Conservation (phyloP, 1,140 invertebrate species). For the Euschistus heros region DNA sequence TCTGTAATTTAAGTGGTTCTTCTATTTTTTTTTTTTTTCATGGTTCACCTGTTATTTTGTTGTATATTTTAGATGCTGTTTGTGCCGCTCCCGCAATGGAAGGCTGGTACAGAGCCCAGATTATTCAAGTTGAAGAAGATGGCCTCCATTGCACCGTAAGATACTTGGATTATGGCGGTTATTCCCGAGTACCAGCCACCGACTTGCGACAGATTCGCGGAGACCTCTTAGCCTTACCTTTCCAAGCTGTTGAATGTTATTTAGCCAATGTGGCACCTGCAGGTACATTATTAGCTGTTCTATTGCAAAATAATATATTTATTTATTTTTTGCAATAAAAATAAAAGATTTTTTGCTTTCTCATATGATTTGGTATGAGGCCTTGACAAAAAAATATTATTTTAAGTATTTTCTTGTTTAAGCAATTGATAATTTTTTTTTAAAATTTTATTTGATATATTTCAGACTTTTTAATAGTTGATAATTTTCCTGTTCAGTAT, state of each 20-base stretch:
- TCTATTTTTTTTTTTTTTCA: neutral
- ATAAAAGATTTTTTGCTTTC: neutral
- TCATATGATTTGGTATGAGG: no score
- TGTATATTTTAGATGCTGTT: constrained; percentile 53
- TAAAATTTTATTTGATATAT: no score
- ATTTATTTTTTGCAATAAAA: neutral
- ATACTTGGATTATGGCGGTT: constrained; percentile 91
- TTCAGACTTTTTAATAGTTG: no score
- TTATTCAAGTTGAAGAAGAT: constrained; percentile 58
- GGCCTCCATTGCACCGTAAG: constrained; percentile 66
- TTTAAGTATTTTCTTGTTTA: no score
- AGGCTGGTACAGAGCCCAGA: constrained; percentile 80
- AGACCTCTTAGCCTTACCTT: constrained; percentile 86
- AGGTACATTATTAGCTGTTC: neutral
- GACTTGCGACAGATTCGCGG: constrained; percentile 76
- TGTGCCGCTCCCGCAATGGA: constrained; percentile 72
- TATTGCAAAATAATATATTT: neutral
- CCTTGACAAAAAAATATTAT: no score
- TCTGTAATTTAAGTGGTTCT: neutral
- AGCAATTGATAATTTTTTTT: no score
- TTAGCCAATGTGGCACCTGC: constrained; percentile 74
- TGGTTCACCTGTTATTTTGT: no score
- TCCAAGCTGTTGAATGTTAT: constrained; percentile 90
- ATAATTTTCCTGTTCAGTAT: no score
- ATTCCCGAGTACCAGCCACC: constrained; percentile 58